Conservation (phyloP, 2,888 invertebrate species). For the Nemotelus pantherinus region DNA sequence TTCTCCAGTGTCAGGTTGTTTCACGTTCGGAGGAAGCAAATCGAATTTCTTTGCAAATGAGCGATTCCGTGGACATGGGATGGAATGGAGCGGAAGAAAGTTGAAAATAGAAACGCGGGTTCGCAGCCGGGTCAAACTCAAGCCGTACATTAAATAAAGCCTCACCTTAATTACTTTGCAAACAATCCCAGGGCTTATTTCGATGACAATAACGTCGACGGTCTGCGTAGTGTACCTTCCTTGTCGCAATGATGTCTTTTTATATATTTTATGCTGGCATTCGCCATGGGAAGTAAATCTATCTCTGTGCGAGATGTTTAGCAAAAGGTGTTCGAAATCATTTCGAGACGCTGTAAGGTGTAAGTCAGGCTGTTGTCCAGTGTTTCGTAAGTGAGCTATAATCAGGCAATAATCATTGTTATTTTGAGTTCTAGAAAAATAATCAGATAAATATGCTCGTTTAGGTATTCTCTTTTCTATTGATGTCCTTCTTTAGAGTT, state of each 20-base stretch:
- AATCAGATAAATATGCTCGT: too few relatives aligned
- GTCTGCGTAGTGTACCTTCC: constrained; percentile 26
- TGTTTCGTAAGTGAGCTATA: too few relatives aligned
- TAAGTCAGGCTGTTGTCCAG: too few relatives aligned
- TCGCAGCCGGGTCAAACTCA: not conserved
- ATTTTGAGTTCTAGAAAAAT: too few relatives aligned
- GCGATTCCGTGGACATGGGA: not conserved
- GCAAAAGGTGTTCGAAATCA: not conserved
- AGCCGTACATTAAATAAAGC: constrained; percentile 32
- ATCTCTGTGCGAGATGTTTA: not conserved
- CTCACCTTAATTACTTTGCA: constrained; percentile 41
- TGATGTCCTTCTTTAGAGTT: too few relatives aligned
- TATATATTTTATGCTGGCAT: constrained; percentile 24
- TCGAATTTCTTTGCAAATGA: not conserved
- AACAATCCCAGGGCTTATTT: constrained; percentile 29
- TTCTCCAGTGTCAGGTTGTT: not conserved
- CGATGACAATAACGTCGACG: constrained; percentile 4
- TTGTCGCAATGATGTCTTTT: constrained; percentile 11
- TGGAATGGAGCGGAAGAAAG: not conserved
- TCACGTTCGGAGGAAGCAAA: not conserved
- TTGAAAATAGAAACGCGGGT: not conserved
- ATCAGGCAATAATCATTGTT: too few relatives aligned
- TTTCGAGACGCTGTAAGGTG: not conserved
- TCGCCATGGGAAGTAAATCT: constrained; percentile 20
- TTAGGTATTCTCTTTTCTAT: too few relatives aligned